These are phyloP conservation scores for Mungos mungo DNA, from an alignment of 2,113 vertebrate genomes.

Conservation along the genomic window DNA sequence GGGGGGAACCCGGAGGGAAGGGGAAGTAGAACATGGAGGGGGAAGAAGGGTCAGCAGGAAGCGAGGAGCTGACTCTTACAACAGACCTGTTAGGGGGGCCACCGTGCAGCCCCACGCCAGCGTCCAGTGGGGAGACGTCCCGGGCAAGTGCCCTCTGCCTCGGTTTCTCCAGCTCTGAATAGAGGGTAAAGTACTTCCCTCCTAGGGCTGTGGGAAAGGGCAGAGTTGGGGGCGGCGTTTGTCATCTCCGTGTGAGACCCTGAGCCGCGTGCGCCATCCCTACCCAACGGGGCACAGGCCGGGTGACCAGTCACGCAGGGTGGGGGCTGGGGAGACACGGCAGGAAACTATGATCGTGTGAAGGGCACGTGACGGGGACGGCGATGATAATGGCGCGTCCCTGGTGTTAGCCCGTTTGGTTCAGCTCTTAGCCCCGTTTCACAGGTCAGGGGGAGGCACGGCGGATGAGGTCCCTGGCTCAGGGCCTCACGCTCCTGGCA, in stretches of 20 bases:
- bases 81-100: not conserved
- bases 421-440: not conserved
- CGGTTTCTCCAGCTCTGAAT: not conserved
- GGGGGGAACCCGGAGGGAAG: not conserved
- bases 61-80: fast-evolving
- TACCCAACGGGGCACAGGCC: fast-evolving
- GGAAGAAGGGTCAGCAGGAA: not conserved
- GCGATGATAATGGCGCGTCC: fast-evolving
- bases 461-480: not conserved
- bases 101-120: not conserved
- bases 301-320: too few relatives aligned
- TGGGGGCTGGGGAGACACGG: not conserved
- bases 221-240: not conserved
- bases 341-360: fast-evolving
- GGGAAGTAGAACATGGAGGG: not conserved
- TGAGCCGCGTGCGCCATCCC: fast-evolving
- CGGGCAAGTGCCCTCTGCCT: not conserved
- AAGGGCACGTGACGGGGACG: fast-evolving
- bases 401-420: fast-evolving
- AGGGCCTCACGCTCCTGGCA: not conserved
- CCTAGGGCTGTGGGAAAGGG: not conserved
- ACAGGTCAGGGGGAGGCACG: not conserved
- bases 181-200: not conserved
- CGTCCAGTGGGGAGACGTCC: not conserved
- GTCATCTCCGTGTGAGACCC: not conserved